Evolutionary conservation across 2,797 vertebrate genomes (phyloP), one percentile per base, ranked within the genome.

Genomic region (Callimico goeldii): DNA sequence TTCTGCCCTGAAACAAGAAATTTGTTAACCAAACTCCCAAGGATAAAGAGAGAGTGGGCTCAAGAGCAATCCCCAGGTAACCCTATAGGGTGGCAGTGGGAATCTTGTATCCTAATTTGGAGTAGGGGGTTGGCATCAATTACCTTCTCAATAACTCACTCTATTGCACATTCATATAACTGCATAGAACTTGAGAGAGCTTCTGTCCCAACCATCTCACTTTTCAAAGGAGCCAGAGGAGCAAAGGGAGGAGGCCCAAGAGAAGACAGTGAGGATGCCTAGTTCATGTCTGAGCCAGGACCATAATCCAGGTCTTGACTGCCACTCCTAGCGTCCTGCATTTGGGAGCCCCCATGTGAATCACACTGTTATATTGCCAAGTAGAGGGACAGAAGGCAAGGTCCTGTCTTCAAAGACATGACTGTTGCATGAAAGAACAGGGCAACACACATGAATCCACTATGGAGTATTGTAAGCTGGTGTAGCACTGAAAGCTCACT

Each of bases 381-480:
- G 14, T 9, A 20, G 1, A 55, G 57, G 4, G 11, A 10, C 5
- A 24, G 72, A 80, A 90, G 61, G 41, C n/a, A 75, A 76, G 28
- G 13, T 11, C n/a, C 24, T 5, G 64, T 39, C 57, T 88, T 81
- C n/a, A 57, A 22, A 95, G 57, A 36, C 58, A 2, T 43, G 43
- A 67, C 24, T 2, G 0, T 82, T 46, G 17, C 64, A 1, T 41
- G 36, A 70, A 84, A 70, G 52, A 87, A 58, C 14, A 92, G 39
- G 5, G 7, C 0, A 28, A 5, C 12, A 26, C 0, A 4, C 70
- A 5, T 3, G 30, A 73, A 30, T 64, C 48, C 55, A 1, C 46
- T 12, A 1, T 15, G 58, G 75, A 73, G 36, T 28, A 28, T 1
- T 2, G 22, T 33, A 57, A 86, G 14, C n/a, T 80, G 41, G 2